Evolutionary conservation across 2,113 vertebrate genomes (phyloP).

Genomic region (Callospermophilus lateralis): DNA sequence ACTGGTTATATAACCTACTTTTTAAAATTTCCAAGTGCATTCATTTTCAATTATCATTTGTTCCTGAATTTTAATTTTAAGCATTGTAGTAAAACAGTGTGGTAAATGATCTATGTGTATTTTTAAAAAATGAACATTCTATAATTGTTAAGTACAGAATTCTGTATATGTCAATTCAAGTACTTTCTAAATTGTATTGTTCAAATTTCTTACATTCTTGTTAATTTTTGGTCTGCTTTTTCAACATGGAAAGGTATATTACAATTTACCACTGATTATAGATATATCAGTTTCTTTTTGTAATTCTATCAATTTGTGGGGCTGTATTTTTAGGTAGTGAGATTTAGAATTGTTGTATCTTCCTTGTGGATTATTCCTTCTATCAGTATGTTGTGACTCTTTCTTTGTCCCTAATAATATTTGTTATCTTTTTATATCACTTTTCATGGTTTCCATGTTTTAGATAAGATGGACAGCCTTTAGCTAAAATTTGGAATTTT

Average conservation of each 20-base stretch:
- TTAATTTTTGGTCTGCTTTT: slow-evolving; percentile 34
- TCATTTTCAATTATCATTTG: not conserved
- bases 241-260: slow-evolving; percentile 26
- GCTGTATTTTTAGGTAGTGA: slow-evolving; percentile 19
- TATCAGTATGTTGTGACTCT: slow-evolving; percentile 42
- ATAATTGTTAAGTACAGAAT: slow-evolving; percentile 43
- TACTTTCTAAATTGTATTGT: not conserved
- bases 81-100: not conserved
- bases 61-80: slow-evolving; percentile 52
- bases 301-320: slow-evolving; percentile 1
- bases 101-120: not conserved
- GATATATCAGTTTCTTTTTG: not conserved
- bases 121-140: slow-evolving; percentile 41
- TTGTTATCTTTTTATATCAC: slow-evolving; percentile 26
- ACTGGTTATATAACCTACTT: slow-evolving; percentile 13
- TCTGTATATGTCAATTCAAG: not conserved
- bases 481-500: slow-evolving; percentile 39
- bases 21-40: slow-evolving; percentile 55
- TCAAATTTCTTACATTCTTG: not conserved
- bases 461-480: not conserved
- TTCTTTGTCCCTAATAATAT: slow-evolving; percentile 48
- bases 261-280: slow-evolving; percentile 22
- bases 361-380: slow-evolving; percentile 31
- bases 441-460: slow-evolving; percentile 9
- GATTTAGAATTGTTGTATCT: slow-evolving; percentile 28